A percentile compares a stretch with the other conserved stretches of the same genome.
These are phyloP conservation scores for Pseudococcus longispinus DNA, from an alignment of 2,888 invertebrate genomes.

Conservation along the genomic window DNA sequence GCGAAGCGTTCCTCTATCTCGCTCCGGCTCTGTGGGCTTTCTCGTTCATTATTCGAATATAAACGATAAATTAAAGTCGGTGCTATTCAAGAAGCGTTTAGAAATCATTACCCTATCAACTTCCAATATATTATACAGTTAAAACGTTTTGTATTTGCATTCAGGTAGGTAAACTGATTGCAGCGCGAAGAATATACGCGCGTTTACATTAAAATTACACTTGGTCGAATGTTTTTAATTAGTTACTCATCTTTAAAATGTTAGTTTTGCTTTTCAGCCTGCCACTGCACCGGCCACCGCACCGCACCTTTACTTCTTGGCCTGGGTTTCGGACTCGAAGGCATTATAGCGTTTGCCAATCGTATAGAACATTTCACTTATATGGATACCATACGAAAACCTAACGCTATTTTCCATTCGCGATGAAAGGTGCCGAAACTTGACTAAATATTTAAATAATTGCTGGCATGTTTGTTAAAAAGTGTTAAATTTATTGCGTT, in stretches of 20 bases:
- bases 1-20: background rate
- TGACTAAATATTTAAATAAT: slow-evolving; percentile 42
- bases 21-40: background rate
- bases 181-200: background rate
- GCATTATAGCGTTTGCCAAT: background rate
- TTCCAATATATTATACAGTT: slow-evolving; percentile 41
- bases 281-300: background rate
- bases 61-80: slow-evolving; percentile 45
- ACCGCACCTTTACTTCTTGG: background rate
- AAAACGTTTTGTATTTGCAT: slow-evolving; percentile 45
- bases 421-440: slow-evolving; percentile 43
- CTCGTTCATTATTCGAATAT: slow-evolving; percentile 31
- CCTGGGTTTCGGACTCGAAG: background rate
- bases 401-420: background rate
- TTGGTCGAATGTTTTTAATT: slow-evolving; percentile 40
- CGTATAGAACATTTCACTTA: slow-evolving; percentile 27
- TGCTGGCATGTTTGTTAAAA: slow-evolving; percentile 30
- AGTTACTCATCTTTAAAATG: slow-evolving; percentile 30
- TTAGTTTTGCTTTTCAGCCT: background rate
- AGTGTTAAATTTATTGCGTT: slow-evolving; percentile 32
- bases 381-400: background rate
- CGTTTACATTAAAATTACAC: slow-evolving; percentile 40
- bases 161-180: slow-evolving; percentile 34
- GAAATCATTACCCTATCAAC: slow-evolving; percentile 45
- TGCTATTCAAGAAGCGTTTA: slow-evolving; percentile 43